Percentiles rank a stretch among this genome's conserved stretches.
phyloP scores from a whole-genome alignment of 2,888 invertebrate genomes.

The Pterostichus niger region DNA sequence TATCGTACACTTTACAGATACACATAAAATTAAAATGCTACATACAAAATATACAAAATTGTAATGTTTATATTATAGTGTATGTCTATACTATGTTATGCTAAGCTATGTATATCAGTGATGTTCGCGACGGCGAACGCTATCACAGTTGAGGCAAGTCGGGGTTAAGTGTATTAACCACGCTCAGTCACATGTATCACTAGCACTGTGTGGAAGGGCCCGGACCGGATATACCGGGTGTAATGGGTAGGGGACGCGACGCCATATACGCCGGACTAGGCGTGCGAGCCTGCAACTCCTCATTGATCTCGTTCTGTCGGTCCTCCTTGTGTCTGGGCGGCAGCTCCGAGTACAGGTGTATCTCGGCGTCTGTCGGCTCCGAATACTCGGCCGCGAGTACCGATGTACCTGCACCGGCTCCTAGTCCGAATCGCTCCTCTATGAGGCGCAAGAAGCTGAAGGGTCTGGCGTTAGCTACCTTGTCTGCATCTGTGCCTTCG shows the following conservation, averaged over 20 bases:
- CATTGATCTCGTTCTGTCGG: slow-evolving; percentile 67
- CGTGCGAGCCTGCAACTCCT: slow-evolving; percentile 69
- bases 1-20: slow-evolving; percentile 66
- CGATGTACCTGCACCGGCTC: slow-evolving; percentile 70
- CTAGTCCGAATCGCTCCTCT: slow-evolving; percentile 79
- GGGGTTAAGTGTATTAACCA: too few species aligned
- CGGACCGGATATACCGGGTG: slow-evolving; percentile 66
- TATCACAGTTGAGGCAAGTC: slow-evolving; percentile 66
- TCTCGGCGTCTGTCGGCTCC: slow-evolving; percentile 79
- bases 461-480: slow-evolving; percentile 78
- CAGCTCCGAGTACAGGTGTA: slow-evolving; percentile 80
- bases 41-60: slow-evolving; percentile 67
- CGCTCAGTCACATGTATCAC: slow-evolving; percentile 19
- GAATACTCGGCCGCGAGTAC: slow-evolving; percentile 78
- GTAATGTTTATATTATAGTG: slow-evolving; percentile 25
- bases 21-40: slow-evolving; percentile 48
- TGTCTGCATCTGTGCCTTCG: slow-evolving; percentile 78
- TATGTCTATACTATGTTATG: slow-evolving; percentile 13
- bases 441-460: slow-evolving; percentile 82
- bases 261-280: slow-evolving; percentile 62
- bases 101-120: slow-evolving; percentile 12
- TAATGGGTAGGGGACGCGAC: slow-evolving; percentile 55
- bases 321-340: slow-evolving; percentile 74
- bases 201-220: slow-evolving; percentile 65
- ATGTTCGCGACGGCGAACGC: slow-evolving; percentile 1